Conservation (phyloP, 2,888 invertebrate species). For the Geotrupes spiniger region DNA sequence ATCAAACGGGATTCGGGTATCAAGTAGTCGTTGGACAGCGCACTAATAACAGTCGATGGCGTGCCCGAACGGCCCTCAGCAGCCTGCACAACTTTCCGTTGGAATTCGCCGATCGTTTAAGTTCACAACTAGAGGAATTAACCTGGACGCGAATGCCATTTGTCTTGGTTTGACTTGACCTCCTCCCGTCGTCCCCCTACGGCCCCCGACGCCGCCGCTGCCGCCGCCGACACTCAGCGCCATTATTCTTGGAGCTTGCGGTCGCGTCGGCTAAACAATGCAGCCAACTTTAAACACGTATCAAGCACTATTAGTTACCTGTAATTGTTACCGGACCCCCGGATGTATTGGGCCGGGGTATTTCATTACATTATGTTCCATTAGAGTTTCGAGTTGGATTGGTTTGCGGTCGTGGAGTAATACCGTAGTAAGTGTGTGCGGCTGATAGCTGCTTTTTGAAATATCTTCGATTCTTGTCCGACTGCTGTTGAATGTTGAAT, state of each 20-base stretch:
- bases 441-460: background rate
- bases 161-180: conserved; percentile 51
- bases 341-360: conserved; percentile 43
- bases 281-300: conserved; percentile 49
- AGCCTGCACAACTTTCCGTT: conserved; percentile 29
- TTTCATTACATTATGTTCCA: conserved; percentile 48
- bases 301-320: conserved; percentile 50
- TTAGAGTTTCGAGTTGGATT: conserved; percentile 44
- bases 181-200: conserved; percentile 17
- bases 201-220: conserved; percentile 28
- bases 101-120: conserved; percentile 47
- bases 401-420: conserved; percentile 25
- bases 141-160: conserved; percentile 50
- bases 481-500: too few relatives aligned
- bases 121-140: conserved; percentile 49
- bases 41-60: conserved; percentile 28
- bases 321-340: conserved; percentile 42
- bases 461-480: too few relatives aligned
- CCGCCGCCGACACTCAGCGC: conserved; percentile 27
- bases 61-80: conserved; percentile 22
- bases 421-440: conserved; percentile 11
- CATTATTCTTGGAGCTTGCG: conserved; percentile 49
- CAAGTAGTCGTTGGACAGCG: conserved; percentile 28
- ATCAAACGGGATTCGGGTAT: conserved; percentile 30
- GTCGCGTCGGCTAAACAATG: conserved; percentile 50